A percentile compares a stretch with the other conserved stretches of the same genome.
Evolutionary conservation across 30 jellyfish, hydroid and myxozoan species (phyloP).

Genomic region (Morbakka virulenta): DNA sequence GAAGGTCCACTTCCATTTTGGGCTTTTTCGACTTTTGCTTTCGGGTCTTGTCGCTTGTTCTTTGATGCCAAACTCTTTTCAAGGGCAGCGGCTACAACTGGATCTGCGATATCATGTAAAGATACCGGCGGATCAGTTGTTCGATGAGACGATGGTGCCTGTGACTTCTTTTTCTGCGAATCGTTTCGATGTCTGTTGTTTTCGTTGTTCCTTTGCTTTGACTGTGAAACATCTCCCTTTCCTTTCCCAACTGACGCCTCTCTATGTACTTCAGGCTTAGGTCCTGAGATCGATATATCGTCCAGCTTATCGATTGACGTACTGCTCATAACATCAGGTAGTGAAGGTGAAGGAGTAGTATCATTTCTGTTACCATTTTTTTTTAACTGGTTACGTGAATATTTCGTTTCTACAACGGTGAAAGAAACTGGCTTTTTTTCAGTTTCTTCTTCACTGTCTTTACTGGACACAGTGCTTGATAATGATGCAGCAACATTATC

Average conservation of each 20-base stretch:
- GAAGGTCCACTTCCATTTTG: slow-evolving; percentile 79
- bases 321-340: background rate
- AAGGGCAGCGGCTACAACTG: slow-evolving; percentile 93
- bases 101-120: slow-evolving; percentile 96
- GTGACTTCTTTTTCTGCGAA: slow-evolving; percentile 37
- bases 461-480: background rate
- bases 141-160: background rate
- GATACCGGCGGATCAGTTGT: slow-evolving; percentile 88
- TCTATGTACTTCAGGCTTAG: slow-evolving; percentile 68
- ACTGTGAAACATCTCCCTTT: background rate
- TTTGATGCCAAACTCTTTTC: slow-evolving; percentile 52
- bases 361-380: slow-evolving; percentile 17
- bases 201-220: slow-evolving; percentile 10
- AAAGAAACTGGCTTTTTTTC: slow-evolving; percentile 25
- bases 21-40: slow-evolving; percentile 67
- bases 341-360: slow-evolving; percentile 2
- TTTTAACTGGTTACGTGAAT: background rate
- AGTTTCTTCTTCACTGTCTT: slow-evolving; percentile 20
- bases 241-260: background rate
- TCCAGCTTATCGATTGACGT: slow-evolving; percentile 81
- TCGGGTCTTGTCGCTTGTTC: slow-evolving; percentile 5
- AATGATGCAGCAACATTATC: background rate
- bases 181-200: slow-evolving; percentile 37
- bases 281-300: slow-evolving; percentile 95
- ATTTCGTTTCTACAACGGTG: slow-evolving; percentile 27